Evolutionary conservation across 1,140 invertebrate species (phyloP).

Genomic region (Drosophila kepulauana): DNA sequence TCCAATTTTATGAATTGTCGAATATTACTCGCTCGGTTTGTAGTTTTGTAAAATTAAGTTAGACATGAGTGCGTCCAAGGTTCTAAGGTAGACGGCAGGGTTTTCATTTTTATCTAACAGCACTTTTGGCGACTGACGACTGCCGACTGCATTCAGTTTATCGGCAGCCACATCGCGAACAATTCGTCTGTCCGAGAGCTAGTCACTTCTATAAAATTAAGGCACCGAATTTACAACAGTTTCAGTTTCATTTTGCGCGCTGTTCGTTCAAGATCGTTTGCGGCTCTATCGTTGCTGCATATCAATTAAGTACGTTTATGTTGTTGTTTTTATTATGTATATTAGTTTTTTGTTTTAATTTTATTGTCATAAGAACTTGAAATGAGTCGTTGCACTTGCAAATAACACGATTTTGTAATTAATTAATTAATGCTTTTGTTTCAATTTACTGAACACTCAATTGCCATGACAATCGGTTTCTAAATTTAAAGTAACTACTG

Average conservation of each 20-base stretch:
- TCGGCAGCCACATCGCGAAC: constrained; percentile 40
- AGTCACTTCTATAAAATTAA: constrained; percentile 63
- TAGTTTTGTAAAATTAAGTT: too few species aligned
- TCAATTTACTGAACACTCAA: neutral
- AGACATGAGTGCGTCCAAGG: too few species aligned
- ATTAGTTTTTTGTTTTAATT: neutral
- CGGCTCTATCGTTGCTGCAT: constrained; percentile 14
- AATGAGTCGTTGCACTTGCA: constrained; percentile 16
- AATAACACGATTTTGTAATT: constrained; percentile 9
- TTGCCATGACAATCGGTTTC: constrained; percentile 7
- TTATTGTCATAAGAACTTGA: constrained; percentile 12
- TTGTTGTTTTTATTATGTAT: neutral
- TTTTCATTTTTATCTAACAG: constrained; percentile 52
- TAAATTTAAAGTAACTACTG: neutral
- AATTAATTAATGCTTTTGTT: constrained; percentile 16
- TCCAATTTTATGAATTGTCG: too few species aligned
- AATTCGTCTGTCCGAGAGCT: neutral
- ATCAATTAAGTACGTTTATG: constrained; percentile 21
- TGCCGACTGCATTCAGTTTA: constrained; percentile 5
- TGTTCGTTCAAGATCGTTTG: constrained; percentile 51
- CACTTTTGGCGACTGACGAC: constrained; percentile 11
- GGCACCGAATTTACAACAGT: constrained; percentile 52
- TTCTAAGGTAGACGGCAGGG: neutral
- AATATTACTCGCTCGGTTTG: too few species aligned
- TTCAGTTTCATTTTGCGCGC: constrained; percentile 67